Percentiles rank a stretch among this genome's conserved stretches.
phyloP scores from a whole-genome alignment of 2,113 vertebrate genomes.

The Nibea albiflora region DNA sequence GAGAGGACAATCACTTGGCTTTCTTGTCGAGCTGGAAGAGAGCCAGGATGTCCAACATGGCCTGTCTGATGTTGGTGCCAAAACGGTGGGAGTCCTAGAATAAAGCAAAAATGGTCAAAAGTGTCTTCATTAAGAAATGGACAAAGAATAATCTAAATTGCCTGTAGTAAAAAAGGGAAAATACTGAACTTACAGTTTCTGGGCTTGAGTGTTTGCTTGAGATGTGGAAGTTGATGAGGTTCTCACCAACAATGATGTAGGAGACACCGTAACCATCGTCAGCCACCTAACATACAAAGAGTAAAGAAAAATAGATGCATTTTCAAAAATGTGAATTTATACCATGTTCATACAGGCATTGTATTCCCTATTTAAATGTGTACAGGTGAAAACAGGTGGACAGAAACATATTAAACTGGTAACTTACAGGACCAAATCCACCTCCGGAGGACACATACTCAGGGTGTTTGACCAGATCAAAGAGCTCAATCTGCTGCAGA shows the following conservation, averaged over 20 bases:
- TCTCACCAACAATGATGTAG: slow-evolving; percentile 92
- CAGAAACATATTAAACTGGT: too few species aligned
- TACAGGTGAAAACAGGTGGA: neutral
- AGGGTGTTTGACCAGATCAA: slow-evolving; percentile 89
- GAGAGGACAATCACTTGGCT: slow-evolving; percentile 80
- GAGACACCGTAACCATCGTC: slow-evolving; percentile 98
- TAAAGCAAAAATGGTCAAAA: neutral
- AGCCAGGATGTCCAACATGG: slow-evolving; percentile 89
- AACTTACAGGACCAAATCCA: slow-evolving; percentile 95
- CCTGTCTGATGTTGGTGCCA: slow-evolving; percentile 87
- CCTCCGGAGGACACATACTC: slow-evolving; percentile 91
- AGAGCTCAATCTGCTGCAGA: slow-evolving; percentile 90
- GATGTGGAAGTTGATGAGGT: slow-evolving; percentile 94
- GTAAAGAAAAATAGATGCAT: neutral
- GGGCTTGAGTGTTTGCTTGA: slow-evolving; percentile 95
- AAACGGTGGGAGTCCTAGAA: slow-evolving; percentile 94
- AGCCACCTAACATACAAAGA: slow-evolving; percentile 86
- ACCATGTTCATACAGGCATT: neutral
- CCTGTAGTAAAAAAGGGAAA: neutral
- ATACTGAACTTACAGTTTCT: slow-evolving; percentile 88
- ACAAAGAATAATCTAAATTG: neutral
- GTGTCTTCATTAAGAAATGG: neutral
- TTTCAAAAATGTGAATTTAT: neutral
- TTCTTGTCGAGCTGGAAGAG: slow-evolving; percentile 87
- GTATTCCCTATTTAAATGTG: too few species aligned